phyloP scores from a whole-genome alignment of 2,797 vertebrate species.

The Acanthopagrus latus region DNA sequence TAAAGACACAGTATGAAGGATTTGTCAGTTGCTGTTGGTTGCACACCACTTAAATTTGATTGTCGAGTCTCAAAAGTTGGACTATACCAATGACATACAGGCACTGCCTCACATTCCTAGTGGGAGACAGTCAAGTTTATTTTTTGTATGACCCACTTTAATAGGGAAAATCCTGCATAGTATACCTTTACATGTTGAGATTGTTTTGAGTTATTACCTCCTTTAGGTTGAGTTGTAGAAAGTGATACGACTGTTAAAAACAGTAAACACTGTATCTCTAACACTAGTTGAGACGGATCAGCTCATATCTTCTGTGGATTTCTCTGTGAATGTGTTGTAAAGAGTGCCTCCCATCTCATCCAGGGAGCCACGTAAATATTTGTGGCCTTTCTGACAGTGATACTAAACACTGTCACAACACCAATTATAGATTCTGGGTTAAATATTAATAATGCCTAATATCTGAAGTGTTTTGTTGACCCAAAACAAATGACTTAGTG shows the following conservation, averaged over 20 bases:
- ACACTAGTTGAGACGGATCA: neutral
- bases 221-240: neutral
- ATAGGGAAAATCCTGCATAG: too few species aligned
- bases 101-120: too few species aligned
- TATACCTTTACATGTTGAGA: neutral
- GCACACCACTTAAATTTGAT: too few species aligned
- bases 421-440: too few species aligned
- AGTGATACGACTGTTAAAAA: neutral
- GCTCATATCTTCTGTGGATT: neutral
- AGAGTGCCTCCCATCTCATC: neutral
- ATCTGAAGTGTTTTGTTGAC: neutral
- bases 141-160: too few species aligned
- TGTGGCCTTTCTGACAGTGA: neutral
- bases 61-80: too few species aligned
- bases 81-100: too few species aligned
- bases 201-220: neutral
- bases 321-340: neutral
- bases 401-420: neutral
- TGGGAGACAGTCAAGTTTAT: too few species aligned
- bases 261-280: neutral
- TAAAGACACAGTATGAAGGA: too few species aligned
- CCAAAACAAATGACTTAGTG: neutral
- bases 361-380: neutral
- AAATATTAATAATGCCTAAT: neutral
- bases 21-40: too few species aligned